Base-by-base conservation (phyloP, 2,888 invertebrate species). In the Monopis laevigella region DNA sequence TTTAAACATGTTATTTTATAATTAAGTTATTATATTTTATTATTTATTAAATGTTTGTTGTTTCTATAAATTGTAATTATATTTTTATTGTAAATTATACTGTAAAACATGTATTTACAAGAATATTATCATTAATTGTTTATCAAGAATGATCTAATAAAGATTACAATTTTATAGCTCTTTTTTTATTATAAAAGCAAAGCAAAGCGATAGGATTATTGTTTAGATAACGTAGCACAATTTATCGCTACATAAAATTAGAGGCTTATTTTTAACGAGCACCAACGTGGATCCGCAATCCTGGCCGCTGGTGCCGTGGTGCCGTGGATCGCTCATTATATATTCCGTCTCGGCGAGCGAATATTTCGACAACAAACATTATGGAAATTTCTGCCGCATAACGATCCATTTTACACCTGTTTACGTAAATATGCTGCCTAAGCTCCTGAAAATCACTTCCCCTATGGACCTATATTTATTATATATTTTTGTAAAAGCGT, bases 321-420 rank as follows among this genome's bases (percentile, higher is more conserved):
- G 63, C 61, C 54, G 65, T 62, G 60, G 55, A 57, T 62, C 52
- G 19, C 65, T 68, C 68, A 70, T 73, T 72, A 70, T 59, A 62
- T 70, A 73, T 72, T 73, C 71, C 55, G 65, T 65, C 69, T 64
- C 55, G 57, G 54, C 57, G 59, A 59, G 70, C 66, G 69, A 71
- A 73, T 71, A 74, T 73, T 74, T 72, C 67, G 69, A 71, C 71
- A 69, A 68, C 71, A 71, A 73, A 74, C 71, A 71, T 73, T 74
- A 75, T 75, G 75, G 61, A 73, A 75, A 75, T 75, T 35, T 62
- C 57, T 55, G 59, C 60, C 65, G 60, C 63, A 65, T 69, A 71
- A 72, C 66, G 68, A 68, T 67, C 65, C 62, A 65, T 69, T 73
- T 70, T 73, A 70, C 72, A 74, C 73, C 72, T 74, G 73, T 74